phyloP scores from a whole-genome alignment of 2,888 invertebrate genomes.

The Gandaritis pyraliata region DNA sequence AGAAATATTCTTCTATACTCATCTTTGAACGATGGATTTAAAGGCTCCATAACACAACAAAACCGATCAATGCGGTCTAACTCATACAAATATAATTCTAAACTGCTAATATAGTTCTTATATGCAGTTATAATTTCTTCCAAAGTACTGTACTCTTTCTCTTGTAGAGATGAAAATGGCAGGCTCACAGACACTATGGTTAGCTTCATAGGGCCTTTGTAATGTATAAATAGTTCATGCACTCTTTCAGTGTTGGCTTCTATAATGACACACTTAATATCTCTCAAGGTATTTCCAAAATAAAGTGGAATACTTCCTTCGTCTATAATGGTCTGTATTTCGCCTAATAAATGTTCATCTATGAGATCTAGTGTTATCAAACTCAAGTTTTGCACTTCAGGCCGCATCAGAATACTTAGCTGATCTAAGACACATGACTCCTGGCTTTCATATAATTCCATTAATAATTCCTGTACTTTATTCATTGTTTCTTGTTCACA shows the following conservation, averaged over 20 bases:
- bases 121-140: slow-evolving; percentile 55
- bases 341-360: slow-evolving; percentile 60
- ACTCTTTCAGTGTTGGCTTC: slow-evolving; percentile 52
- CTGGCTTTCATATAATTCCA: not conserved
- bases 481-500: slow-evolving; percentile 5
- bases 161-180: slow-evolving; percentile 60
- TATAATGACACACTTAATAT: slow-evolving; percentile 62
- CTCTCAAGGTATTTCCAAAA: slow-evolving; percentile 68
- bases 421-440: slow-evolving; percentile 18
- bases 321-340: slow-evolving; percentile 50
- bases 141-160: slow-evolving; percentile 58
- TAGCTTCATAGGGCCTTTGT: slow-evolving; percentile 56
- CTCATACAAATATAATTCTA: slow-evolving; percentile 65
- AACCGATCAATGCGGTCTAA: slow-evolving; percentile 64
- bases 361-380: slow-evolving; percentile 49
- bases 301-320: slow-evolving; percentile 48
- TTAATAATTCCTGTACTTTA: slow-evolving; percentile 15
- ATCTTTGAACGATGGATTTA: slow-evolving; percentile 65
- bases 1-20: slow-evolving; percentile 69
- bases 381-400: slow-evolving; percentile 21
- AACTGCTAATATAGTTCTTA: slow-evolving; percentile 51
- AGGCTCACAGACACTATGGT: slow-evolving; percentile 53
- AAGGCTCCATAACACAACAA: slow-evolving; percentile 70
- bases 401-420: slow-evolving; percentile 19
- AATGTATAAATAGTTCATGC: slow-evolving; percentile 63